Conservation (phyloP, 2,888 invertebrate species). For the Eilema caniola region DNA sequence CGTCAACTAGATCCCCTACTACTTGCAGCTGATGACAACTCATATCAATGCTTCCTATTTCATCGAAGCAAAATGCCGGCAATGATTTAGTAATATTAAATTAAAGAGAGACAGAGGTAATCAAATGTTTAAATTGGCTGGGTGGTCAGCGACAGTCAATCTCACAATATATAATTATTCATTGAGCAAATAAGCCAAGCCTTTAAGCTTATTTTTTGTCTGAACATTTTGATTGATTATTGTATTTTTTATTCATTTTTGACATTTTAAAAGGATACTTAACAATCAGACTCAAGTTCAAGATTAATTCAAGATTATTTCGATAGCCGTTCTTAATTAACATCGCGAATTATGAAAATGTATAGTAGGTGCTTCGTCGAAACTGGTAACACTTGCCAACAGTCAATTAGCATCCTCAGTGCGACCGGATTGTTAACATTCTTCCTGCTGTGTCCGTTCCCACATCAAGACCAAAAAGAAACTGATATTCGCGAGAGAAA, state of each 20-base stretch:
- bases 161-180: no score
- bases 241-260: background rate
- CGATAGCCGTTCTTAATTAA: constrained; percentile 23
- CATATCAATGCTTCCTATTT: background rate
- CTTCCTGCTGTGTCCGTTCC: constrained; percentile 71
- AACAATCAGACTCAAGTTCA: background rate
- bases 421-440: constrained; percentile 75
- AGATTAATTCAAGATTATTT: background rate
- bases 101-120: no score
- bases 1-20: constrained; percentile 56
- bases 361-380: constrained; percentile 60
- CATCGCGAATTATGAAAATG: constrained; percentile 46
- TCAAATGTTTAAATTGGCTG: no score
- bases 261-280: background rate
- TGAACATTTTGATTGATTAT: no score
- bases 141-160: no score
- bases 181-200: no score
- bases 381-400: constrained; percentile 65
- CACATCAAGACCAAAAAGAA: constrained; percentile 62
- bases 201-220: no score
- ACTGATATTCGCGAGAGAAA: constrained; percentile 57
- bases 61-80: no score
- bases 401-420: constrained; percentile 75
- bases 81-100: no score
- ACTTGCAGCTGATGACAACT: constrained; percentile 19